phyloP scores from a whole-genome alignment of 1,140 invertebrate species.

The Elymnias hypermnestra region DNA sequence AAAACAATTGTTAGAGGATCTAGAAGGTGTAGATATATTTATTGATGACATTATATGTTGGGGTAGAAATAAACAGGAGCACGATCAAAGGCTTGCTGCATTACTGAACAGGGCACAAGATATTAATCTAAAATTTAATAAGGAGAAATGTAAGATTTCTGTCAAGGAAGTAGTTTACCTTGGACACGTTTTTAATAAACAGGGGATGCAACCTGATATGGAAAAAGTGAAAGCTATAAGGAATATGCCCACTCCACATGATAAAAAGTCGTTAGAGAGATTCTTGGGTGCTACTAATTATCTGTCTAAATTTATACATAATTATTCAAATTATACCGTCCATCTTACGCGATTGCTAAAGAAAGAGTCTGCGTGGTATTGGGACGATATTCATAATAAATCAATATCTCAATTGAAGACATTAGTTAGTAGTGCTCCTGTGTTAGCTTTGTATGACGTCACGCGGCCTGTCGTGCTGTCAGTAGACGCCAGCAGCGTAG shows the following conservation, averaged over 20 bases:
- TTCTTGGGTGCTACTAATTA: constrained; percentile 20
- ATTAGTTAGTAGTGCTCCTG: constrained; percentile 4
- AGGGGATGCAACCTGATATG: constrained; percentile 11
- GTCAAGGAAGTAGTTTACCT: constrained; percentile 14
- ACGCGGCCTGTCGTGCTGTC: constrained; percentile 1
- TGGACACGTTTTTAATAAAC: constrained; percentile 11
- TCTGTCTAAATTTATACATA: constrained; percentile 15
- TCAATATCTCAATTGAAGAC: constrained; percentile 10
- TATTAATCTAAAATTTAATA: constrained; percentile 17
- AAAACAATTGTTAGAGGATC: constrained; percentile 12
- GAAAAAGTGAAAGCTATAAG: constrained; percentile 12
- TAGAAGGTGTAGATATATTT: constrained; percentile 14
- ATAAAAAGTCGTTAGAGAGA: constrained; percentile 12
- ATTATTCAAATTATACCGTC: constrained; percentile 4
- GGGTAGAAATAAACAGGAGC: constrained; percentile 8
- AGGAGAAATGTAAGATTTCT: constrained; percentile 16
- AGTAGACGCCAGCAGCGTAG: constrained; percentile 11
- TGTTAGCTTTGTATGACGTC: constrained; percentile 3
- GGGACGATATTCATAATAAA: constrained; percentile 1
- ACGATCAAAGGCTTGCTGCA: constrained; percentile 7
- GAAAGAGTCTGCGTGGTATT: constrained; percentile 8
- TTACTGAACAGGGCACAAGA: constrained; percentile 13
- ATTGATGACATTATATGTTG: constrained; percentile 17
- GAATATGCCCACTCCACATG: constrained; percentile 4
- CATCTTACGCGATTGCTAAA: constrained; percentile 4